Conservation (phyloP, 2,113 vertebrate species). For the Megaceryle torquata region DNA sequence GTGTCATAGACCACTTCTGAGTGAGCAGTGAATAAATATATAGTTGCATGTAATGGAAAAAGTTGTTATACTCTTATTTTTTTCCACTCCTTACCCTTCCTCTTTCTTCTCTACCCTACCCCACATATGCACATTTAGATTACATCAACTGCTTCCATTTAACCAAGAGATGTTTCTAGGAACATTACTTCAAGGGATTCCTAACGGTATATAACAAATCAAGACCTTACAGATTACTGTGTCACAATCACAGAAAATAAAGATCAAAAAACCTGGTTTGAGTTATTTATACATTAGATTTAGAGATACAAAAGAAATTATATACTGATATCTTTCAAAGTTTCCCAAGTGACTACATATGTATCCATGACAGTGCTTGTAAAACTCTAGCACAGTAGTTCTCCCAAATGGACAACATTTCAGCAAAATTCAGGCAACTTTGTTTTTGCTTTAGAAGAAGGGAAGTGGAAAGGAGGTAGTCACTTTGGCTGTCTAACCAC, state of each 20-base stretch:
- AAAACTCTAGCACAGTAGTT: neutral
- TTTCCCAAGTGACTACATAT: neutral
- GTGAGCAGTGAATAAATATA: neutral
- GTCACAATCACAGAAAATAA: too few relatives aligned
- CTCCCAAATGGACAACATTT: neutral
- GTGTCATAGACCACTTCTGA: neutral
- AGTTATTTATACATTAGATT: neutral
- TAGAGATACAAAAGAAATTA: neutral
- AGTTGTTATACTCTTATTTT: neutral
- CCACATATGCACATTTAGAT: neutral
- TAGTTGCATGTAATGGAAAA: neutral
- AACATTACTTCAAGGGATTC: neutral
- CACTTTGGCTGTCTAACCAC: neutral
- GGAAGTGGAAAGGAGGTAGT: neutral
- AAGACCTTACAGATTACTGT: neutral
- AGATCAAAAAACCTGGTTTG: neutral
- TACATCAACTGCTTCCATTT: neutral
- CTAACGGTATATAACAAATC: neutral
- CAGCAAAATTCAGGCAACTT: neutral
- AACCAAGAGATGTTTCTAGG: neutral
- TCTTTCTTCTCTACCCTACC: neutral
- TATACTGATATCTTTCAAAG: neutral
- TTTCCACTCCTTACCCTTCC: neutral
- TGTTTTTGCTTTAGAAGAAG: neutral
- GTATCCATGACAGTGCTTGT: neutral